Percentiles rank a stretch among this genome's conserved stretches.
Evolutionary conservation across 2,797 vertebrate species (phyloP).

Genomic region (Gobio occitaniae): DNA sequence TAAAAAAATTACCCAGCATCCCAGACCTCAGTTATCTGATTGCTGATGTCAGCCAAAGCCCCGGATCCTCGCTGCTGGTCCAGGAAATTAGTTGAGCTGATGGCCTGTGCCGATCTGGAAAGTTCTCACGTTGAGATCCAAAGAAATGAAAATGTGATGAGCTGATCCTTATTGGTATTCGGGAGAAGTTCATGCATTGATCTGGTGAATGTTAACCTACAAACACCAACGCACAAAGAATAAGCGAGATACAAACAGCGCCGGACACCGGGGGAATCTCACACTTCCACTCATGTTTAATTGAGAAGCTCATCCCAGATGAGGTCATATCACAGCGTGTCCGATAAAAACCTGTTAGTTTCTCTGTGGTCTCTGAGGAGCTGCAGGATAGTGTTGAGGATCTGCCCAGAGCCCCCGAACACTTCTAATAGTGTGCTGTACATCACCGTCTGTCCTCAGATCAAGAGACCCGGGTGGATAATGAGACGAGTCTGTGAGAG

Average conservation of each 20-base stretch:
- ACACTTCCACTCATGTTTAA: slow-evolving; percentile 35
- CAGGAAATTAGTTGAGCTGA: neutral
- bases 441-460: slow-evolving; percentile 7
- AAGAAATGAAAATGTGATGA: neutral
- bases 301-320: slow-evolving; percentile 42
- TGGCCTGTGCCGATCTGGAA: neutral
- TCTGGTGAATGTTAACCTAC: neutral
- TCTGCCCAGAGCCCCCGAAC: slow-evolving; percentile 32
- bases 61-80: neutral
- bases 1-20: slow-evolving; percentile 10
- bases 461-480: neutral
- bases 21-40: neutral
- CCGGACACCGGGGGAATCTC: slow-evolving; percentile 25
- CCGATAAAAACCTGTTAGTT: slow-evolving; percentile 41
- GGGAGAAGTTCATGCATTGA: neutral
- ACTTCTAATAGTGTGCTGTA: slow-evolving; percentile 1
- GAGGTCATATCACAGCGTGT: slow-evolving; percentile 24
- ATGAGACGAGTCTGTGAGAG: slow-evolving; percentile 25
- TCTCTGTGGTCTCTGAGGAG: slow-evolving; percentile 23
- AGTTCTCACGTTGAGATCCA: neutral
- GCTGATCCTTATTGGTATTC: neutral
- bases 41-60: neutral
- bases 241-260: neutral
- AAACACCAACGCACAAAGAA: slow-evolving; percentile 1
- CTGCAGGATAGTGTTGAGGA: slow-evolving; percentile 13